Conservation (phyloP, 2,797 vertebrate species). For the Naso thynnoides region DNA sequence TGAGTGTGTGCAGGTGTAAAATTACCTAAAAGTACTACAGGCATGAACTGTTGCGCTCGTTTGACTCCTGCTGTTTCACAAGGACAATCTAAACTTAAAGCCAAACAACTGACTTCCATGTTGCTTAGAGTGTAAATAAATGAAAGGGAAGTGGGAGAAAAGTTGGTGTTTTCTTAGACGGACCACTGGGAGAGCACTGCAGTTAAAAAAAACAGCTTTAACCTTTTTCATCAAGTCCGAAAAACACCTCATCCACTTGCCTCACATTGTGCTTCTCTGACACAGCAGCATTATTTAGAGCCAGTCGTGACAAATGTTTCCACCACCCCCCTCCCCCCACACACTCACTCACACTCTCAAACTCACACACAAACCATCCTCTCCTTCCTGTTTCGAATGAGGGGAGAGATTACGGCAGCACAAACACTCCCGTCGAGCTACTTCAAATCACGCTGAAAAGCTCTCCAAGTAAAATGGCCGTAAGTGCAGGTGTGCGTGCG, state of each 20-base stretch:
- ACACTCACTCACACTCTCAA: constrained; percentile 16
- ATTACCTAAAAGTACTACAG: background rate
- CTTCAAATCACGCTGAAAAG: constrained; percentile 57
- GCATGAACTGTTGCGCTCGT: background rate
- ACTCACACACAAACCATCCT: constrained; percentile 16
- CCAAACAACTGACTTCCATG: background rate
- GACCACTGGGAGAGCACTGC: background rate
- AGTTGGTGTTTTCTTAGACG: background rate
- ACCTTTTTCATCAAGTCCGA: constrained; percentile 12
- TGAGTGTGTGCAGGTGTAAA: background rate
- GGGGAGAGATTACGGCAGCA: constrained; percentile 50
- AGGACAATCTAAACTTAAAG: background rate
- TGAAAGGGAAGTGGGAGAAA: background rate
- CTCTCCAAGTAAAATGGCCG: constrained; percentile 49
- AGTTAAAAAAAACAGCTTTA: background rate
- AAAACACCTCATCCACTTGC: constrained; percentile 25
- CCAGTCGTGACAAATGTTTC: constrained; percentile 47
- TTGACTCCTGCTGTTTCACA: background rate
- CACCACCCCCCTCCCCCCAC: constrained; percentile 38
- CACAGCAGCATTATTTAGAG: constrained; percentile 45
- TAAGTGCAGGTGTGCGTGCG: constrained; percentile 47
- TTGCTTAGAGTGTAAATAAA: background rate
- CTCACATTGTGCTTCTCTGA: constrained; percentile 37
- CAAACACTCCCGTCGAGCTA: constrained; percentile 65
- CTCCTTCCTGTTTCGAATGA: constrained; percentile 11